These are phyloP conservation scores for Cantharis flavilabris DNA, from an alignment of 2,888 invertebrate species.

Conservation along the genomic window DNA sequence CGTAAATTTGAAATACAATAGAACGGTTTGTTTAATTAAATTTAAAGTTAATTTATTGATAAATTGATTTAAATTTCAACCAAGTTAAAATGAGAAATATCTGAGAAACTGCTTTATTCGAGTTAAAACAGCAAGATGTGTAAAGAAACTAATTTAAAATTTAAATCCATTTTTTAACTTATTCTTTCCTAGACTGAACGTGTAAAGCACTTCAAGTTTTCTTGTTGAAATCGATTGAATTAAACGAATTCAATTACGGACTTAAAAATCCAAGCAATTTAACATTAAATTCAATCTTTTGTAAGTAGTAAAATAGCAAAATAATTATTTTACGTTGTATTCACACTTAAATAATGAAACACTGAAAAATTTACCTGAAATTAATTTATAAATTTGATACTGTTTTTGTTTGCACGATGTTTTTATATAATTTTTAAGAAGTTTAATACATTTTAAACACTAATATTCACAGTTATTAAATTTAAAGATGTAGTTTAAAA, in stretches of 20 bases:
- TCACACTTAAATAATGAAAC: not conserved
- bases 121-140: not conserved
- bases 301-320: not conserved
- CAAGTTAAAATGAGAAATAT: not conserved
- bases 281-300: not conserved
- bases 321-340: not conserved
- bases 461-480: not conserved
- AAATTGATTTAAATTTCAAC: not conserved
- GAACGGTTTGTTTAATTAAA: not conserved
- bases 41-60: not conserved
- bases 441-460: not conserved
- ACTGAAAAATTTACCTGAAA: not conserved
- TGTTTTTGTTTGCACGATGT: not conserved
- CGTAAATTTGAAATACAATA: not conserved
- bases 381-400: not conserved
- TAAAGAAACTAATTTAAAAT: conserved; percentile 1
- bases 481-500: not conserved
- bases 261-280: conserved; percentile 1
- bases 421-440: not conserved
- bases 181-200: conserved; percentile 1
- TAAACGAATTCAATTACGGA: conserved; percentile 4
- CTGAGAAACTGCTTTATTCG: not conserved
- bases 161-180: conserved; percentile 3
- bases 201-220: conserved; percentile 2
- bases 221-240: conserved; percentile 3